Base-by-base conservation (phyloP, 2,888 invertebrate genomes). In the Phlogophora meticulosa region DNA sequence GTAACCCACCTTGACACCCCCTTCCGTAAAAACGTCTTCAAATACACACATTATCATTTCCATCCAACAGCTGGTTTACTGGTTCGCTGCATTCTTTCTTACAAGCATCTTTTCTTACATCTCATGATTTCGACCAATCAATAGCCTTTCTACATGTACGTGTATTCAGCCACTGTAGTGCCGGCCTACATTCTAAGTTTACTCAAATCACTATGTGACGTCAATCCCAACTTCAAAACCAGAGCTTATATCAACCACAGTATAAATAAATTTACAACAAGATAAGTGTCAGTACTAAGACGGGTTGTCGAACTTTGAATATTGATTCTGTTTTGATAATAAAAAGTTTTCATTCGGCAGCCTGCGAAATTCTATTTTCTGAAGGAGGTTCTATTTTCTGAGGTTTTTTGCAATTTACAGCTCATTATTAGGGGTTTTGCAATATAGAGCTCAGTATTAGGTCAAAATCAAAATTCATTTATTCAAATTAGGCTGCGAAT, bases 221-320 rank as follows among this genome's bases (percentile, higher is more conserved):
- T 72, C 32, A 38, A 53, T 64, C 32, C 34, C 38, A 58, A 45
- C 65, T 51, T 42, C 59, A 53, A 38, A 36, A 64, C 43, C 15
- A 59, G 43, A 43, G 38, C 42, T 38, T 40, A 59, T 34, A 52
- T 48, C 22, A 34, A 36, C n/a, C 4, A 32, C 43, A 22, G 52
- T 48, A 57, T 73, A 72, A 72, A 65, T 51, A 59, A 22, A 59
- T 73, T 61, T 57, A 72, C 48, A 52, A 40, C 43, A 38, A 48
- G 46, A 73, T 57, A 67, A 52, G 43, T 28, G 4, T 28, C 28
- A 5, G 28, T 46, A 55, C 17, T 66, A 24, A 52, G 20, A 43
- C 28, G 20, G 55, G 60, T 73, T 43, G 11, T 28, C 38, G 56
- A 72, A 38, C 74, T 60, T 45, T 13, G 7, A n/a, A 20, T 3